These are phyloP conservation scores for Halictus quadricinctus DNA, from an alignment of 2,888 invertebrate species.

Conservation along the genomic window DNA sequence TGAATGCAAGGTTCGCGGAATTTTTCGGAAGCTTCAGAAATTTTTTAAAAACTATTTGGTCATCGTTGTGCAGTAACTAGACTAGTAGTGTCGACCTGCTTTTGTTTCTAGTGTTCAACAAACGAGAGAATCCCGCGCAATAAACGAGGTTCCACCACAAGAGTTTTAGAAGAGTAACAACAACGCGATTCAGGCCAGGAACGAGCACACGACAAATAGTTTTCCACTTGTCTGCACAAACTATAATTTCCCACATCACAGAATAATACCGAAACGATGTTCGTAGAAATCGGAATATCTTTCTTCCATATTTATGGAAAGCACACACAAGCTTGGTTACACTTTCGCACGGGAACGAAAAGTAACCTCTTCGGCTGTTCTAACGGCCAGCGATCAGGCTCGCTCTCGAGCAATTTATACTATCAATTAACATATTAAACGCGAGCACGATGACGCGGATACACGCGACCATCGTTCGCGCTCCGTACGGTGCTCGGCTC, in stretches of 20 bases:
- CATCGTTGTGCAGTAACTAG: too few relatives aligned
- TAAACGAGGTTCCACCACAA: background rate
- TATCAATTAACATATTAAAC: conserved; percentile 63
- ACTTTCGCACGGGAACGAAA: conserved; percentile 30
- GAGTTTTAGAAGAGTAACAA: background rate
- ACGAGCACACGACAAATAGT: background rate
- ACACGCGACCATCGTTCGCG: conserved; percentile 40
- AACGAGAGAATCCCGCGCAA: too few relatives aligned
- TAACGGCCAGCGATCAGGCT: conserved; percentile 19
- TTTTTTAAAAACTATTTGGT: background rate
- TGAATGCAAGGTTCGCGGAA: background rate
- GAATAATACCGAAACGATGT: background rate
- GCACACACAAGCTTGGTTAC: background rate
- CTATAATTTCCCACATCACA: background rate
- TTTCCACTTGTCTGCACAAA: background rate
- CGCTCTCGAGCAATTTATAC: conserved; percentile 63
- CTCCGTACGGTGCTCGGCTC: background rate
- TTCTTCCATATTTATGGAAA: conserved; percentile 8
- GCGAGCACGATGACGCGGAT: conserved; percentile 27
- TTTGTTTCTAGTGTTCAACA: too few relatives aligned
- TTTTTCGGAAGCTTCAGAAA: background rate
- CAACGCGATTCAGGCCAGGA: too few relatives aligned
- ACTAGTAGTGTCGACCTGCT: too few relatives aligned
- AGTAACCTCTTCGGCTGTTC: conserved; percentile 23
- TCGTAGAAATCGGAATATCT: background rate